Evolutionary conservation across 2,113 vertebrate species (phyloP), one percentile per base, ranked within the genome.

Genomic region (Megaceryle maxima): DNA sequence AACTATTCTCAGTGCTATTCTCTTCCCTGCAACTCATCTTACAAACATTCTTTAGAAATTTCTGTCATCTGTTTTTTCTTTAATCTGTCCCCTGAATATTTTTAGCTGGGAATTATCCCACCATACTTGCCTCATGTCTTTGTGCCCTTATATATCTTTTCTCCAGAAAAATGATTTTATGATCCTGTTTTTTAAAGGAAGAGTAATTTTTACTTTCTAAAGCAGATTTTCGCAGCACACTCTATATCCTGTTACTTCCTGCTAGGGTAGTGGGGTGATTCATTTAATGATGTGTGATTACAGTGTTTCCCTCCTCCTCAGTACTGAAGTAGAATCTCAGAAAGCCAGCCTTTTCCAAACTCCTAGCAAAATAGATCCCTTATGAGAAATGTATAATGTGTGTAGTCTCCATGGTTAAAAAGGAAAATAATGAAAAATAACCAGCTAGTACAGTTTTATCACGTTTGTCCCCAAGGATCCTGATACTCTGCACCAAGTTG

Each of bases 271-370:
- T 24, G 64, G 83, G 19, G 35, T 90, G 84, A 94, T 96, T 81
- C 59, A 86, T 83, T 92, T 96, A 96, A 97, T 78, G 84, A 94
- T 86, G 83, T 93, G 94, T 80, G 78, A 91, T 97, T 94, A 78
- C 59, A 92, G 63, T 39, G 91, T 80, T 91, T 83, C 81, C 60
- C 87, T 94, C 57, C 82, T 94, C 87, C 53, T 80, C 94, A 74
- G 87, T 51, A 87, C 51, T 6, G 16, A 78, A 91, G 83, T n/a
- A 73, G 69, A 87, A 70, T 87, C 75, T 92, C 70, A 69, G 83
- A 90, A 75, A 88, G 48, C 21, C 35, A 64, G 20, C 16, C 16
- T 87, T 90, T 95, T 93, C 80, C 73, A 84, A 93, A 94, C 62
- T 82, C 35, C 83, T 89, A 55, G 80, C 48, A 95, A 76, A 92